Evolutionary conservation across 1,140 invertebrate genomes (phyloP).

Genomic region (Trachymyrmex septentrionalis): DNA sequence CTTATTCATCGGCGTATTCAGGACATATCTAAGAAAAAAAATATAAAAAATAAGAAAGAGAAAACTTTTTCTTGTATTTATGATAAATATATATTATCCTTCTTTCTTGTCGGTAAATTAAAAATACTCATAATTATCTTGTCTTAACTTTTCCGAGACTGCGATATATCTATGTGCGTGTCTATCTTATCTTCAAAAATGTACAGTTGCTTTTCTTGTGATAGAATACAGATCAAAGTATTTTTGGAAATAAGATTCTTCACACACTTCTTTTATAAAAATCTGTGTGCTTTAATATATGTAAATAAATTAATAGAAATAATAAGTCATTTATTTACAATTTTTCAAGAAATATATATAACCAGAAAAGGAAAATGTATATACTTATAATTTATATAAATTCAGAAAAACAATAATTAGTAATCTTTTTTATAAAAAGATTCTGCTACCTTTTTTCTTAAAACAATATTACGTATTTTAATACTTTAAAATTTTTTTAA

Average conservation of each 20-base stretch:
- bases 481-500: not conserved
- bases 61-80: constrained; percentile 14
- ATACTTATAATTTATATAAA: not conserved
- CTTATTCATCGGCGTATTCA: not conserved
- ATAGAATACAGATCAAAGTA: constrained; percentile 1
- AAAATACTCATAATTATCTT: not conserved
- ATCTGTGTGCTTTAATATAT: not conserved
- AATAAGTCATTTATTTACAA: not conserved
- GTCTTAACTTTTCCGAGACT: constrained; percentile 9
- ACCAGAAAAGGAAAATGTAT: not conserved
- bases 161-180: not conserved
- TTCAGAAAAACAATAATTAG: not conserved
- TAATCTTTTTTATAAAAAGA: not conserved
- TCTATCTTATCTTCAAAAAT: constrained; percentile 23
- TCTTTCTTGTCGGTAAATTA: not conserved
- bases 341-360: not conserved
- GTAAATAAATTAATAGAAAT: not conserved
- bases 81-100: constrained; percentile 31
- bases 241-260: not conserved
- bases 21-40: not conserved
- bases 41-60: not conserved
- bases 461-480: constrained; percentile 3
- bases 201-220: not conserved
- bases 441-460: not conserved
- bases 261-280: not conserved